Percentiles rank a stretch among this genome's conserved stretches.
Conservation (phyloP, 2,113 vertebrate genomes). For the Ariopsis seemanni region DNA sequence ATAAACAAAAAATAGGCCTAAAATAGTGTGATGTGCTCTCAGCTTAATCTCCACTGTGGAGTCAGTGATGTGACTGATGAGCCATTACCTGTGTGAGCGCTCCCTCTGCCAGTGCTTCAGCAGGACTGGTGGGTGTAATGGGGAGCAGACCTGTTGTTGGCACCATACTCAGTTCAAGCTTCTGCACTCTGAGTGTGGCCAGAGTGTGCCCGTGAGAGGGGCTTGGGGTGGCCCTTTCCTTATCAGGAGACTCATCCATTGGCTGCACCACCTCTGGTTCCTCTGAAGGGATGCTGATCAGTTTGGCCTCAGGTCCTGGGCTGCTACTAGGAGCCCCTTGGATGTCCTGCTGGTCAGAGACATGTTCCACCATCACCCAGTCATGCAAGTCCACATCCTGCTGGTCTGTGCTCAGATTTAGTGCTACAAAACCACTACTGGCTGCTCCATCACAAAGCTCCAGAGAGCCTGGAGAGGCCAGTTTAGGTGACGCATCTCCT, state of each 20-base stretch:
- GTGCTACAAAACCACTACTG: conserved; percentile 90
- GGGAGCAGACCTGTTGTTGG: conserved; percentile 74
- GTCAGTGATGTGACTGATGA: not conserved
- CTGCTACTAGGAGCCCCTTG: conserved; percentile 62
- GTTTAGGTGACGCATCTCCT: conserved; percentile 78
- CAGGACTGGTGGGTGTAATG: conserved; percentile 86
- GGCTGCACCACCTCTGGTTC: conserved; percentile 87
- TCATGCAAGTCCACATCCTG: conserved; percentile 92
- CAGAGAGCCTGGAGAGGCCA: conserved; percentile 79
- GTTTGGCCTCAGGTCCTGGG: conserved; percentile 78
- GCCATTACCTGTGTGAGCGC: conserved; percentile 87
- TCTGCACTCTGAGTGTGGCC: conserved; percentile 71
- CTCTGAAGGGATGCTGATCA: conserved; percentile 84
- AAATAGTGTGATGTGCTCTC: not conserved
- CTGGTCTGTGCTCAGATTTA: conserved; percentile 90
- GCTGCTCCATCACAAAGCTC: conserved; percentile 84
- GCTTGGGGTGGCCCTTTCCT: conserved; percentile 53
- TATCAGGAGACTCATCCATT: conserved; percentile 71
- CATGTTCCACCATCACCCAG: conserved; percentile 95
- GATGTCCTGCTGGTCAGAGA: conserved; percentile 79
- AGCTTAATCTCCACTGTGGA: not conserved
- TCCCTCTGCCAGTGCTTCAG: conserved; percentile 91
- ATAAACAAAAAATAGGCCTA: not conserved
- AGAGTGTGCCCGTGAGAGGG: conserved; percentile 61
- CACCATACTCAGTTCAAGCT: conserved; percentile 81